A percentile compares a stretch with the other conserved stretches of the same genome.
phyloP scores from a whole-genome alignment of 2,113 vertebrate species.

The Oriolus oriolus region DNA sequence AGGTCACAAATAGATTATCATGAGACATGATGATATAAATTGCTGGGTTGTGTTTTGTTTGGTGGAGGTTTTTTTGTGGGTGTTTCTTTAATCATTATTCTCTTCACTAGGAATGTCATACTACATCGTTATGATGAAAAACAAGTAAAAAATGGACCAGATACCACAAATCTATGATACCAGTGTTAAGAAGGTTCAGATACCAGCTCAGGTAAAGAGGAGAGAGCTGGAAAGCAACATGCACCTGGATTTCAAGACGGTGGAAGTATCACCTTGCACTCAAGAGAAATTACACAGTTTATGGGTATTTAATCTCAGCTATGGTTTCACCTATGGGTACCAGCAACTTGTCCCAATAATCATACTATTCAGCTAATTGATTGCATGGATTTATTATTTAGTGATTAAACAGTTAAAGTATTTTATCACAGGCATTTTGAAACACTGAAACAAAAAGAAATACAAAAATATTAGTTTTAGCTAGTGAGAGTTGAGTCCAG shows the following conservation, averaged over 20 bases:
- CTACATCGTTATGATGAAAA: background rate
- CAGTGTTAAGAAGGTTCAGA: background rate
- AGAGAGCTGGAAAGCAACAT: background rate
- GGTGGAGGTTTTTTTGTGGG: rapidly evolving
- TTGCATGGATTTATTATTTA: background rate
- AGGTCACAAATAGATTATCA: background rate
- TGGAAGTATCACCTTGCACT: background rate
- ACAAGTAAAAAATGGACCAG: background rate
- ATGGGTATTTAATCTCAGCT: background rate
- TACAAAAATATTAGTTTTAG: background rate
- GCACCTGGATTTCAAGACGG: background rate
- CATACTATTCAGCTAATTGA: background rate
- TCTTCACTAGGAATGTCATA: background rate
- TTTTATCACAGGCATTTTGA: background rate
- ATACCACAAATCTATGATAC: background rate
- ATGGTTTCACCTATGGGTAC: background rate
- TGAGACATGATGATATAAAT: background rate
- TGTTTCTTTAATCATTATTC: background rate
- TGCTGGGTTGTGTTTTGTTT: background rate
- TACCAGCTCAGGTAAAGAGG: background rate
- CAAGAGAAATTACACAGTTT: background rate
- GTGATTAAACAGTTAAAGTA: background rate
- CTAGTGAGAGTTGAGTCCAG: background rate
- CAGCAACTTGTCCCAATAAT: background rate
- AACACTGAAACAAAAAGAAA: background rate